Percentiles rank a stretch among this genome's conserved stretches.
Evolutionary conservation across 1,140 invertebrate species (phyloP).

Genomic region (Drosophila kurseongensis): DNA sequence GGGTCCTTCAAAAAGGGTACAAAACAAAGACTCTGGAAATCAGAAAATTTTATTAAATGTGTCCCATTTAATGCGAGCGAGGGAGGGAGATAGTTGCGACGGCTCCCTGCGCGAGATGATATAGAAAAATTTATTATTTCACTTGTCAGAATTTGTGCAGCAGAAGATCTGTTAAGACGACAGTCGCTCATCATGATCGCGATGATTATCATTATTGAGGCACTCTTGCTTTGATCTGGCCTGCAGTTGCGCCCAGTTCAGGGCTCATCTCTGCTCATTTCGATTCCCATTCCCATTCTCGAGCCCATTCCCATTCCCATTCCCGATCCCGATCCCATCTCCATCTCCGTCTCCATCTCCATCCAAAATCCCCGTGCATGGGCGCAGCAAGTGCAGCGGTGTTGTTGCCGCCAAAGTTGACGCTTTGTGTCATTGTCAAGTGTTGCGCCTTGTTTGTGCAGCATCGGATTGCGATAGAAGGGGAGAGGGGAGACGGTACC

Average conservation of each 20-base stretch:
- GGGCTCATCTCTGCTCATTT: conserved; percentile 15
- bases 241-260: conserved; percentile 37
- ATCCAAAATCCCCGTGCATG: conserved; percentile 15
- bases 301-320: not conserved
- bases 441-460: conserved; percentile 64
- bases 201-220: conserved; percentile 83
- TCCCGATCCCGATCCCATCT: not conserved
- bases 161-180: conserved; percentile 73
- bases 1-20: conserved; percentile 81
- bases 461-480: not conserved
- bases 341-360: not conserved
- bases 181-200: conserved; percentile 62
- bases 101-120: conserved; percentile 28
- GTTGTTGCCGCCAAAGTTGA: conserved; percentile 75
- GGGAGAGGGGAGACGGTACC: not conserved
- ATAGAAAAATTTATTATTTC: conserved; percentile 70
- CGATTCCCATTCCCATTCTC: not conserved
- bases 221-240: conserved; percentile 81
- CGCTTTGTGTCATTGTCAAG: conserved; percentile 79
- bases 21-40: conserved; percentile 49
- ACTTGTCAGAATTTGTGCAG: conserved; percentile 69
- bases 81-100: not conserved
- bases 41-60: conserved; percentile 80
- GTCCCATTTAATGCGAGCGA: conserved; percentile 71
- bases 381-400: conserved; percentile 66